These are phyloP conservation scores for Athene noctua DNA, from an alignment of 2,113 vertebrate species.

Conservation along the genomic window DNA sequence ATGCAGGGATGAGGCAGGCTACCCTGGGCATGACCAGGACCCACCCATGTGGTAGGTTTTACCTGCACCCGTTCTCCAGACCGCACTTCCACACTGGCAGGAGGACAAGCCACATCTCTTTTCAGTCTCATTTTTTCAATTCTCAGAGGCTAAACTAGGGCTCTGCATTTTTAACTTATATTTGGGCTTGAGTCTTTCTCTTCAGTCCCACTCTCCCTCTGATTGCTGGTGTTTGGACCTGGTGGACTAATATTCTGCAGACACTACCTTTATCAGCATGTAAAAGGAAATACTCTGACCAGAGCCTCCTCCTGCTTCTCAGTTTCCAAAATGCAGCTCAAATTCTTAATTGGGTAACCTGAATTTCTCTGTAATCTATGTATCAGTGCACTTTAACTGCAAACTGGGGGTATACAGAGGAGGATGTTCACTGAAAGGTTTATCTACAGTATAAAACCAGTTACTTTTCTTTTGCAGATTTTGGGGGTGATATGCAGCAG, in stretches of 20 bases:
- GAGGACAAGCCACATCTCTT: neutral
- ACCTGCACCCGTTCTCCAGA: neutral
- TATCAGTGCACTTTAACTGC: neutral
- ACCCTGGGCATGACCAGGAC: neutral
- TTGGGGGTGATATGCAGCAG: neutral
- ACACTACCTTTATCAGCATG: neutral
- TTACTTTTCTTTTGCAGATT: neutral
- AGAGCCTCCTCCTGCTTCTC: neutral
- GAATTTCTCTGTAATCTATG: neutral
- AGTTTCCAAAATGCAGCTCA: neutral
- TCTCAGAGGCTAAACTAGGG: neutral
- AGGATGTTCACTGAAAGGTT: neutral
- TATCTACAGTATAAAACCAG: neutral
- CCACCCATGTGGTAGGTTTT: neutral
- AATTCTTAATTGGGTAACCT: constrained; percentile 14
- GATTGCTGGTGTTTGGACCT: neutral
- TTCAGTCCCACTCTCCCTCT: neutral
- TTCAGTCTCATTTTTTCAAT: neutral
- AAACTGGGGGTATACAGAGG: neutral
- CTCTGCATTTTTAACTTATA: neutral
- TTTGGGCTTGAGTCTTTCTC: neutral
- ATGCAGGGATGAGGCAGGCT: neutral
- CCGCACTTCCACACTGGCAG: neutral
- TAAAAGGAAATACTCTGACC: neutral
- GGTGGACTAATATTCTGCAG: neutral